A percentile compares a stretch with the other conserved stretches of the same genome.
These are phyloP conservation scores for Morelia viridis DNA, from an alignment of 2,797 vertebrate species.

Conservation along the genomic window DNA sequence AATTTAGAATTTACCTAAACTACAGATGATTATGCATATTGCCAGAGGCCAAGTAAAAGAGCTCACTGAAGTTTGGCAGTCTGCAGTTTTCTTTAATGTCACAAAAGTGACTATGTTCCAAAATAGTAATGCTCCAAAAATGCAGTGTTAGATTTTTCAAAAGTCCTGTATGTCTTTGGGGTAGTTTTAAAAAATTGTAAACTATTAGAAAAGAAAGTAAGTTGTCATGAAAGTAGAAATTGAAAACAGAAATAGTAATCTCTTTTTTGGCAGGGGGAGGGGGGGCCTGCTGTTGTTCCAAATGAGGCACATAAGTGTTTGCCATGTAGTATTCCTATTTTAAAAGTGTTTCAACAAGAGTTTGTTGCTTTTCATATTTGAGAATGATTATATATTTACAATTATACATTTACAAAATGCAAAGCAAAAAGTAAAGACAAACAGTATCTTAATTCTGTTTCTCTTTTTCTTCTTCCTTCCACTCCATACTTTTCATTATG, in stretches of 20 bases:
- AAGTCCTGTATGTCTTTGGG: not conserved
- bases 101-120: accelerated
- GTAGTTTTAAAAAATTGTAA: not conserved
- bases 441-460: slow-evolving; percentile 67
- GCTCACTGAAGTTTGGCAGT: slow-evolving; percentile 24
- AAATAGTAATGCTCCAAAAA: not conserved
- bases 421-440: slow-evolving; percentile 26
- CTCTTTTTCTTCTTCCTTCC: slow-evolving; percentile 70
- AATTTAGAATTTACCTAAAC: slow-evolving; percentile 46
- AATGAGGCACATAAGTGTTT: not conserved
- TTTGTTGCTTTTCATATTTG: slow-evolving; percentile 30
- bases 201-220: slow-evolving; percentile 6
- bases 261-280: accelerated
- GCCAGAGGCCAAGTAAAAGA: slow-evolving; percentile 37
- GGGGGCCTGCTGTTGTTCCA: not conserved
- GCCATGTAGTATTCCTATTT: not conserved
- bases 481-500: slow-evolving; percentile 61
- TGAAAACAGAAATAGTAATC: slow-evolving; percentile 27
- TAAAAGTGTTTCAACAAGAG: not conserved
- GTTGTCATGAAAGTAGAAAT: not conserved
- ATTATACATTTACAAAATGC: slow-evolving; percentile 39
- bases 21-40: slow-evolving; percentile 25
- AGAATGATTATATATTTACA: not conserved
- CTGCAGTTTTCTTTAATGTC: not conserved
- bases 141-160: not conserved